Percentiles rank a stretch among this genome's conserved stretches.
phyloP scores from a whole-genome alignment of 2,797 vertebrate species.

The Melanotaenia maccullochi region DNA sequence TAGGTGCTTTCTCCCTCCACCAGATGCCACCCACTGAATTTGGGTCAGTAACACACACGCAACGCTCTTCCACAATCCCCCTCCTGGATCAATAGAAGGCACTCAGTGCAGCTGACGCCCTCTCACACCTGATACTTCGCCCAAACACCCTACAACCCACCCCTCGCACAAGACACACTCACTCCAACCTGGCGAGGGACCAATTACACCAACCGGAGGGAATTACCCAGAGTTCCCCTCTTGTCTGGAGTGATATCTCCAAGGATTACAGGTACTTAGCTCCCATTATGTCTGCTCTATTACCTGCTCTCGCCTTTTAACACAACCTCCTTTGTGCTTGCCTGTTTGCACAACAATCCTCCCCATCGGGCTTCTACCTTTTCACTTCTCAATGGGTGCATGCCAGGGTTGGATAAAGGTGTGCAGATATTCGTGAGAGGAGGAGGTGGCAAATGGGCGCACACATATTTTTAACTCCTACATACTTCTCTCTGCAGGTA shows the following conservation, averaged over 20 bases:
- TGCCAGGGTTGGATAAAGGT: constrained; percentile 68
- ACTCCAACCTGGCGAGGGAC: constrained; percentile 82
- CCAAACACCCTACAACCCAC: constrained; percentile 49
- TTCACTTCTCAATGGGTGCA: constrained; percentile 74
- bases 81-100: constrained; percentile 87
- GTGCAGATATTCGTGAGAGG: constrained; percentile 25
- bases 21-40: constrained; percentile 80
- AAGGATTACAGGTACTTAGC: constrained; percentile 97
- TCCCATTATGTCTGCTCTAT: constrained; percentile 93
- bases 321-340: constrained; percentile 65
- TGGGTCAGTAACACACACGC: constrained; percentile 71
- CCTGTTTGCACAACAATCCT: constrained; percentile 81
- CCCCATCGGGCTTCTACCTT: constrained; percentile 62
- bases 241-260: constrained; percentile 89
- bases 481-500: constrained; percentile 56
- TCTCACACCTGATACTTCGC: constrained; percentile 86
- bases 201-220: constrained; percentile 86
- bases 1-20: constrained; percentile 29
- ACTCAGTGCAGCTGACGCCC: constrained; percentile 86
- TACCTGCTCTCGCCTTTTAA: constrained; percentile 85
- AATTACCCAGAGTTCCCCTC: constrained; percentile 79
- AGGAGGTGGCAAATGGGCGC: neutral
- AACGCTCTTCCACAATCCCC: constrained; percentile 25
- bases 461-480: constrained; percentile 5
- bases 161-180: constrained; percentile 32